Base-by-base conservation (phyloP, 2,797 vertebrate species). In the Cyclopterus lumpus region DNA sequence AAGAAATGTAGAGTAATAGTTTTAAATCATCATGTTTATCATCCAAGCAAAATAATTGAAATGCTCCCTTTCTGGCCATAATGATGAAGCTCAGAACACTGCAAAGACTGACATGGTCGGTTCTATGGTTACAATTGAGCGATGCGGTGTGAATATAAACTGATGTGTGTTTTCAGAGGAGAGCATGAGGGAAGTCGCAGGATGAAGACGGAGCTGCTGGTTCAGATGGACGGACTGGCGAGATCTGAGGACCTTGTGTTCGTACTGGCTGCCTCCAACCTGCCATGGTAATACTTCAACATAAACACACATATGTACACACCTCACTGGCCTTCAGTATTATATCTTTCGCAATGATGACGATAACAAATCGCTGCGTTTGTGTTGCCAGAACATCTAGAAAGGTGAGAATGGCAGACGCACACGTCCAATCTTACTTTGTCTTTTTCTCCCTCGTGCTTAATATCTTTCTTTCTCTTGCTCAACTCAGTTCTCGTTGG, bases 141-240 rank as follows among this genome's bases (percentile, higher is more conserved):
- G 1, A 24, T 36, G 32, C 5, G 12, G 32, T 10, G 2, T 24
- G 7, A 58, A 12, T 30, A 40, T 10, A 15, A 24, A 16, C 3
- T 1, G 22, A 3, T 46, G 15, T 63, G 2, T 81, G 57, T 87
- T 81, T 82, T 60, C 75, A 99, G 97, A 7, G 95, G 96, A 15
- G 97, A 99, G 71, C 97, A 99, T 0, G 97, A 99, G 89, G 97
- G 96, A 81, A 99, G 97, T 80, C 95, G 95, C 16, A 94, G 97
- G 89, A 97, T 99, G 96, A 99, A 99, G 93, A 97, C 97, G 0
- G 97, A 99, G 94, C 91, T 99, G 55, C 90, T 99, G 92, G 95
- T 99, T 67, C 98, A 99, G 95, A 99, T 99, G 98, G 98, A 99
- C 20, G 98, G 97, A 58, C 90, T 99, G 83, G 96, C 97, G 0